These are phyloP conservation scores for Dendroctonus valens DNA, from an alignment of 1,140 invertebrate genomes.

Conservation along the genomic window DNA sequence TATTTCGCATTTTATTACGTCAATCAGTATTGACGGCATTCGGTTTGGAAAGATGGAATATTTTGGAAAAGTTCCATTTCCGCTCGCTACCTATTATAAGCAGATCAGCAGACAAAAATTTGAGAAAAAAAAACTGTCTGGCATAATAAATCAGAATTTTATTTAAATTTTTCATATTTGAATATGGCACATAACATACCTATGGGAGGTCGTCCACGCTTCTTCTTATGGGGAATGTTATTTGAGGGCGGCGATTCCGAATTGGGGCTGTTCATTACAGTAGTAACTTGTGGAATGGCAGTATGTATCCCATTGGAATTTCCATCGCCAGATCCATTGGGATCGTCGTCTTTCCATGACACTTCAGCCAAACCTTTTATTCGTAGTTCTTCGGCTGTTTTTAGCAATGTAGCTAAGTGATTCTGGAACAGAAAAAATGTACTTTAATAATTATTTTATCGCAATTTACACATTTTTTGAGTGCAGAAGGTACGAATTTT, in stretches of 20 bases:
- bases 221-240: slow-evolving; percentile 44
- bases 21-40: too few relatives aligned
- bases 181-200: slow-evolving; percentile 6
- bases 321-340: slow-evolving; percentile 48
- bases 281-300: slow-evolving; percentile 50
- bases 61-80: too few relatives aligned
- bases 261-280: slow-evolving; percentile 48
- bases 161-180: slow-evolving; percentile 5
- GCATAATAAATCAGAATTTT: neutral
- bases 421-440: slow-evolving; percentile 56
- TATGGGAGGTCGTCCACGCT: slow-evolving; percentile 63
- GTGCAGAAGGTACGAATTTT: too few relatives aligned
- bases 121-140: neutral
- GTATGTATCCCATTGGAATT: slow-evolving; percentile 53
- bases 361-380: slow-evolving; percentile 90
- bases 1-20: too few relatives aligned
- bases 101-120: neutral
- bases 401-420: slow-evolving; percentile 78
- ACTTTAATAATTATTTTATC: too few relatives aligned
- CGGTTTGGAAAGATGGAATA: too few relatives aligned
- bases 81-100: too few relatives aligned
- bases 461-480: too few relatives aligned
- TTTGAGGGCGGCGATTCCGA: slow-evolving; percentile 20
- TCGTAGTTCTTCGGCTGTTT: slow-evolving; percentile 87
- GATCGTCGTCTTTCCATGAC: slow-evolving; percentile 70